Conservation (phyloP, 2,797 vertebrate species). For the Argyrosomus regius region DNA sequence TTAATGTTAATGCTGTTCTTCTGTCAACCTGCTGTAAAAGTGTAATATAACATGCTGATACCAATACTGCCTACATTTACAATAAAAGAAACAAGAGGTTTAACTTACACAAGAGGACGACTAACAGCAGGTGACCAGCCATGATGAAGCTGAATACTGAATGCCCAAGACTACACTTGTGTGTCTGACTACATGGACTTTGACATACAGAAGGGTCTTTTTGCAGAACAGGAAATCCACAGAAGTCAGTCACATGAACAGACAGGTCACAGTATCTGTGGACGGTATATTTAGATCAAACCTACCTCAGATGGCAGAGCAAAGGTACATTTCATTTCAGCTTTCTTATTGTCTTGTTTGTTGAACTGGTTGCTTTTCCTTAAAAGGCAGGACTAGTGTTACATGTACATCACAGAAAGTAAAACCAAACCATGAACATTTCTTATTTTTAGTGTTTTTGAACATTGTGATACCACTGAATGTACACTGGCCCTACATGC, state of each 20-base stretch:
- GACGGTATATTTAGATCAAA: too few relatives aligned
- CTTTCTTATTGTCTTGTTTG: too few relatives aligned
- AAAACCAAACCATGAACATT: too few relatives aligned
- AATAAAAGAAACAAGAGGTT: neutral
- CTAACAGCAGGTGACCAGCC: neutral
- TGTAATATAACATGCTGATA: too few relatives aligned
- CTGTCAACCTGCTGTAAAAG: too few relatives aligned
- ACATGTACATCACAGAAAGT: too few relatives aligned
- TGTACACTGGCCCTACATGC: too few relatives aligned
- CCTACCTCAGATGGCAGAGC: neutral
- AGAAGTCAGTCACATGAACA: neutral
- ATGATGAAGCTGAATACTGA: constrained; percentile 20
- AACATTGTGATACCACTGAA: too few relatives aligned
- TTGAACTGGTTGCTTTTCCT: too few relatives aligned
- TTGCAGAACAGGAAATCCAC: constrained; percentile 10
- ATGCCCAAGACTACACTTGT: neutral
- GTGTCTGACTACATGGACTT: neutral
- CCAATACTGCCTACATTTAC: neutral
- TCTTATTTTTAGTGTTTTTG: too few relatives aligned
- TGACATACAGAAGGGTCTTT: neutral
- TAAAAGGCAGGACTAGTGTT: too few relatives aligned
- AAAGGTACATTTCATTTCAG: neutral
- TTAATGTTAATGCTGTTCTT: neutral
- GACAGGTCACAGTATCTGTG: neutral
- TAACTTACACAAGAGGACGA: constrained; percentile 39